Base-by-base conservation (phyloP, 2,797 vertebrate genomes). In the Sparus aurata region DNA sequence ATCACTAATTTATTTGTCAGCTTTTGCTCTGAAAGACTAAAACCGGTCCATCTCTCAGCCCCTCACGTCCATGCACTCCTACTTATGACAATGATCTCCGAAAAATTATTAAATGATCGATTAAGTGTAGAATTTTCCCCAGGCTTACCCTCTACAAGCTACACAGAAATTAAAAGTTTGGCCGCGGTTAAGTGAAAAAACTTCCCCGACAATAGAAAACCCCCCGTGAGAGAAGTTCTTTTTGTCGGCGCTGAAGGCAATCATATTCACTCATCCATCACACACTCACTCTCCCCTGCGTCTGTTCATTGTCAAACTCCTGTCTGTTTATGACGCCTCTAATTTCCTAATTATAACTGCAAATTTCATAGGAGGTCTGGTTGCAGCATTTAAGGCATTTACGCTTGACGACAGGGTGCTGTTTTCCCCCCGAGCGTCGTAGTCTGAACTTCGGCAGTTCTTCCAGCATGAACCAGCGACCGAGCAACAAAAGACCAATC, bases 401-500 rank as follows among this genome's bases (percentile, higher is more conserved):
- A 90, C 12, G 70, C 78, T 72, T 77, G 85, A 80, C 72, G 79
- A 89, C 84, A 75, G 90, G 87, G 85, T 47, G 79, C 83, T 64
- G 34, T 87, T 72, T 73, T 71, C 87, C 80, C 77, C 87, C 47
- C 17, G 77, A 92, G 91, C 80, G 58, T 78, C 62, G 77, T 82
- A 64, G 85, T 71, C 73, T 91, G 80, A 91, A 90, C 89, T 91
- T 86, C 76, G 63, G 85, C 74, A 34, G 81, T 69, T 84, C 79
- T 74, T 87, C 61, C 82, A 81, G 75, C 73, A 23, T 86, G 81
- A 91, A 90, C 80, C 82, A 64, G 90, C 60, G 80, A 90, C 84
- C 60, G 62, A 82, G 92, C 93, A 93, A 94, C 93, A 94, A 94
- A 93, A 93, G 92, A 92, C 91, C 93, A 93, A 94, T 94, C 92